Conservation (phyloP, 2,888 invertebrate genomes). For the Linyphia triangularis region DNA sequence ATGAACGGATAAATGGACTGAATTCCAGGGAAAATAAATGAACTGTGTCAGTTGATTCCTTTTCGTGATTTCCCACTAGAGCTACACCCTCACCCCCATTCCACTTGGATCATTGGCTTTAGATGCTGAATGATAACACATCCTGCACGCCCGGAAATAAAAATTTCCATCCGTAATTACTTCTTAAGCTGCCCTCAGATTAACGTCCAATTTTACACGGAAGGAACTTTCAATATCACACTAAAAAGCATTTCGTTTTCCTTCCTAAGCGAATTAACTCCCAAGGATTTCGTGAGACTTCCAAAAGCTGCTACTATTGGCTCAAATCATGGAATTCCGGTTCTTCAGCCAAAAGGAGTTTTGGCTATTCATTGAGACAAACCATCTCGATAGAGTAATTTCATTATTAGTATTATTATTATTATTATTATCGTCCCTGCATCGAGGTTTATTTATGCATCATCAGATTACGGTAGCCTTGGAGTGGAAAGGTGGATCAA, state of each 20-base stretch:
- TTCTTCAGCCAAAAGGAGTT: slow-evolving; percentile 53
- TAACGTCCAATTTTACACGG: slow-evolving; percentile 66
- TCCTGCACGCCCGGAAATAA: slow-evolving; percentile 62
- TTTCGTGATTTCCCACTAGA: slow-evolving; percentile 74
- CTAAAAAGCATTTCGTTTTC: slow-evolving; percentile 55
- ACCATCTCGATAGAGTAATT: slow-evolving; percentile 39
- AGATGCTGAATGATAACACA: slow-evolving; percentile 75
- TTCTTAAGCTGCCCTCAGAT: slow-evolving; percentile 72
- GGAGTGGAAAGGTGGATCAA: slow-evolving; percentile 56
- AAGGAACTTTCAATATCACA: slow-evolving; percentile 38
- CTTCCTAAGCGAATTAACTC: slow-evolving; percentile 63
- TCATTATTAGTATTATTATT: slow-evolving; percentile 42
- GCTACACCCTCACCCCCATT: neutral
- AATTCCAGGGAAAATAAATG: slow-evolving; percentile 71
- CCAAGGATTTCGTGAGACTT: slow-evolving; percentile 55
- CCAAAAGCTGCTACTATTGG: slow-evolving; percentile 47
- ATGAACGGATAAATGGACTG: slow-evolving; percentile 75
- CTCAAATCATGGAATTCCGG: slow-evolving; percentile 24
- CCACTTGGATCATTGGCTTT: slow-evolving; percentile 71
- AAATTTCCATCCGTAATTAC: slow-evolving; percentile 71
- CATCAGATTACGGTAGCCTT: slow-evolving; percentile 60
- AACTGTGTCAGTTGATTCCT: slow-evolving; percentile 73
- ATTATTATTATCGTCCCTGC: no score
- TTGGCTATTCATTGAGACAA: slow-evolving; percentile 68
- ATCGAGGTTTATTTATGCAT: slow-evolving; percentile 66